Evolutionary conservation across 2,797 vertebrate genomes (phyloP), one percentile per base, ranked within the genome.

Genomic region (Myotis planiceps): DNA sequence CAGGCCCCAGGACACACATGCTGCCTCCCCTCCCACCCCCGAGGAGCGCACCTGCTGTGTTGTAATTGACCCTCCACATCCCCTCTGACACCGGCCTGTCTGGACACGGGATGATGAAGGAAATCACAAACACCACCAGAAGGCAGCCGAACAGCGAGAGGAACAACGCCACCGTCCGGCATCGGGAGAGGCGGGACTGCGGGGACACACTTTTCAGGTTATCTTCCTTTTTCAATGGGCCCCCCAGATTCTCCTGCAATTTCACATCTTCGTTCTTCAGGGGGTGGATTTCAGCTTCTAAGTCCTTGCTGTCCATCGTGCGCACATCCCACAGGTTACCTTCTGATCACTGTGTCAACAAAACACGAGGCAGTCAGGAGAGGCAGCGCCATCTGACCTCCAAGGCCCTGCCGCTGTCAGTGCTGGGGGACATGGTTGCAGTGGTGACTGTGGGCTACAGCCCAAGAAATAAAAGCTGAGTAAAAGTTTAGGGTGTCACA

Each of bases 91-190:
- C 98, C 0, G 99, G 99, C 93, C 99, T 98, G 58, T 99, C 99
- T 0, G 99, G 99, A 97, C 99, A 99, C 0, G 99, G 99, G 96
- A 99, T 99, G 98, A 99, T 98, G 92, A 99, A 99, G 0, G 99
- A 99, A 98, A 99, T 99, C 90, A 99, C 99, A 83, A 99, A 99
- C 53, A 99, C 99, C 13, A 99, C 98, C 1, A 98, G 97, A 45
- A 99, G 99, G 97, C 99, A 99, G 82, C 99, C 79, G 86, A 99
- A 99, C 18, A 99, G 93, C 0, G 99, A 99, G 63, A 99, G 81
- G 96, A 99, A 99, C 97, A 99, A 99, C 18, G 99, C 98, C 0
- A 98, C 99, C 0, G 99, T 99, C 55, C 99, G 99, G 99, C 99
- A 99, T 0, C 99, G 99, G 4, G 99, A 99, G 65, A 99, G 97